Percentiles rank a stretch among this genome's conserved stretches.
Evolutionary conservation across 1,140 invertebrate species (phyloP).

Genomic region (Halesus radiatus): DNA sequence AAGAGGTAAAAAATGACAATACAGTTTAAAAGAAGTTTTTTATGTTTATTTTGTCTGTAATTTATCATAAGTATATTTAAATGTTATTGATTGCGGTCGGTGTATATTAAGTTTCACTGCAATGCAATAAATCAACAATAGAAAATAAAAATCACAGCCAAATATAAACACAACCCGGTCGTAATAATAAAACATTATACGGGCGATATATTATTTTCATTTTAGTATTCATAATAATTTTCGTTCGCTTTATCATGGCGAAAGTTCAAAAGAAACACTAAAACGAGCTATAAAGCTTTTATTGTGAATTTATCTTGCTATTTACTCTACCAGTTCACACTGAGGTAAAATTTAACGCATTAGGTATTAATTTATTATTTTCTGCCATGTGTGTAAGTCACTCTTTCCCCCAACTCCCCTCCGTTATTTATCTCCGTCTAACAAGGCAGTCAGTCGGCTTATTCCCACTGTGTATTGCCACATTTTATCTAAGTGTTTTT

Average conservation of each 20-base stretch:
- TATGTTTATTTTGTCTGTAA: no score
- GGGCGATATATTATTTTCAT: constrained; percentile 3
- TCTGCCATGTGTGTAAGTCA: constrained; percentile 1
- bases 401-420: background rate
- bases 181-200: background rate
- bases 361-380: constrained; percentile 18
- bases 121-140: no score
- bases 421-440: background rate
- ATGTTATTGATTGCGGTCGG: no score
- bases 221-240: constrained; percentile 14
- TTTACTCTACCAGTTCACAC: background rate
- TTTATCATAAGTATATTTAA: no score
- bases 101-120: no score
- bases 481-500: no score
- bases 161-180: no score
- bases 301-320: constrained; percentile 1
- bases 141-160: no score
- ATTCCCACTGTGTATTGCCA: no score
- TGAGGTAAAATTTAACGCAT: constrained; percentile 12
- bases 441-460: background rate
- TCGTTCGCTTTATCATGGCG: background rate
- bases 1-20: no score
- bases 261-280: constrained; percentile 16
- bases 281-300: constrained; percentile 17
- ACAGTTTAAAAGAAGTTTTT: no score